These are phyloP conservation scores for Heloderma charlesbogerti DNA, from an alignment of 2,113 vertebrate genomes.

Conservation along the genomic window DNA sequence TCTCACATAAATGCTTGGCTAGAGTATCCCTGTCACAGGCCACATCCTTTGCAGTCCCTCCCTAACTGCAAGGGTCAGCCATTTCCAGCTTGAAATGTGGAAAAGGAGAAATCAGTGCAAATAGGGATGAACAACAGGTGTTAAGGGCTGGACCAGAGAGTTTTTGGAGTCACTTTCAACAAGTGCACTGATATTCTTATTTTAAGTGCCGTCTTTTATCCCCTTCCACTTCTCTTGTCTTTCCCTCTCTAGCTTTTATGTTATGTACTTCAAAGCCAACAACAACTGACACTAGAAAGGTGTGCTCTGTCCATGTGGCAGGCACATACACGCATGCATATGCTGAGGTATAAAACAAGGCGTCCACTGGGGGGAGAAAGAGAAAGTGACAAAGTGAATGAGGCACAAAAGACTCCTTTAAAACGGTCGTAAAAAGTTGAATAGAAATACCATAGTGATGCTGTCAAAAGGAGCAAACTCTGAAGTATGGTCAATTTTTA, in stretches of 20 bases:
- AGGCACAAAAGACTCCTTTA: too few species aligned
- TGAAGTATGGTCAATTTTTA: too few species aligned
- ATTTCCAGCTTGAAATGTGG: neutral
- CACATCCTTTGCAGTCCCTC: neutral
- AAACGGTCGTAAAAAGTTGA: too few species aligned
- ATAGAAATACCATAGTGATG: too few species aligned
- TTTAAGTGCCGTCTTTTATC: neutral
- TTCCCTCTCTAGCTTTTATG: neutral
- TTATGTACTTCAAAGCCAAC: neutral
- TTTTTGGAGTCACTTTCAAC: neutral
- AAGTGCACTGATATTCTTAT: neutral
- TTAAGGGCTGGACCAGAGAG: neutral
- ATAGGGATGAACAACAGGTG: neutral
- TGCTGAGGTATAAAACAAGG: slow-evolving; percentile 2
- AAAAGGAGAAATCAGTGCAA: neutral
- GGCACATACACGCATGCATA: neutral
- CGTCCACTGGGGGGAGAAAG: rapidly evolving
- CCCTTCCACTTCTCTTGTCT: neutral
- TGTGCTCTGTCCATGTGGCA: neutral
- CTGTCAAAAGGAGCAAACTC: too few species aligned
- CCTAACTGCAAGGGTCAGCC: neutral
- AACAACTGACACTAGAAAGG: neutral
- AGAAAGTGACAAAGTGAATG: slow-evolving; percentile 1
- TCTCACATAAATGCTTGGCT: neutral
- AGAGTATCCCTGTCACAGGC: neutral